Evolutionary conservation across 2,888 invertebrate genomes (phyloP).

Genomic region (Aphidius colemani): DNA sequence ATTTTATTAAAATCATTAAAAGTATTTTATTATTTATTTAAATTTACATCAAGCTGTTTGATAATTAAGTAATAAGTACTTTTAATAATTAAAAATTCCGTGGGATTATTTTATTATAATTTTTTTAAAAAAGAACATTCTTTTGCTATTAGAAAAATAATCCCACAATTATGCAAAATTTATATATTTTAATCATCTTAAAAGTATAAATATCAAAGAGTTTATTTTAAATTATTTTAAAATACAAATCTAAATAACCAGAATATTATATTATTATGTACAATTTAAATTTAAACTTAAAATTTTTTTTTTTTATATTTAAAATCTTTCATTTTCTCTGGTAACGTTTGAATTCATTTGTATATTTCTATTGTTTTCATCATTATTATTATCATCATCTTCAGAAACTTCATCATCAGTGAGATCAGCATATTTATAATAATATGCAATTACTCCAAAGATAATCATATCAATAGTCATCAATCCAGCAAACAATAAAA

Average conservation of each 20-base stretch:
- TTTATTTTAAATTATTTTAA: neutral
- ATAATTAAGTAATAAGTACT: too few relatives aligned
- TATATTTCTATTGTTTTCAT: conserved; percentile 16
- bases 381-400: conserved; percentile 3
- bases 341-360: conserved; percentile 26
- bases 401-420: conserved; percentile 11
- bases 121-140: too few relatives aligned
- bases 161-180: too few relatives aligned
- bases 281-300: neutral
- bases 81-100: too few relatives aligned
- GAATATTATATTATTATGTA: neutral
- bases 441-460: conserved; percentile 78
- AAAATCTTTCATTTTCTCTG: conserved; percentile 24
- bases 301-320: conserved; percentile 17
- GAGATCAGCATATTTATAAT: conserved; percentile 73
- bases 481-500: conserved; percentile 83
- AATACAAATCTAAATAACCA: conserved; percentile 3
- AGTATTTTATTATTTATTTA: neutral
- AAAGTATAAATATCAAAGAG: neutral
- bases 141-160: too few relatives aligned
- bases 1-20: neutral
- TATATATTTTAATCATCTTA: too few relatives aligned
- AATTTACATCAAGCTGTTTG: too few relatives aligned
- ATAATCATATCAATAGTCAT: conserved; percentile 84
- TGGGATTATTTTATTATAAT: too few relatives aligned